Base-by-base conservation (phyloP, 2,113 vertebrate species). In the Rhea pennata region DNA sequence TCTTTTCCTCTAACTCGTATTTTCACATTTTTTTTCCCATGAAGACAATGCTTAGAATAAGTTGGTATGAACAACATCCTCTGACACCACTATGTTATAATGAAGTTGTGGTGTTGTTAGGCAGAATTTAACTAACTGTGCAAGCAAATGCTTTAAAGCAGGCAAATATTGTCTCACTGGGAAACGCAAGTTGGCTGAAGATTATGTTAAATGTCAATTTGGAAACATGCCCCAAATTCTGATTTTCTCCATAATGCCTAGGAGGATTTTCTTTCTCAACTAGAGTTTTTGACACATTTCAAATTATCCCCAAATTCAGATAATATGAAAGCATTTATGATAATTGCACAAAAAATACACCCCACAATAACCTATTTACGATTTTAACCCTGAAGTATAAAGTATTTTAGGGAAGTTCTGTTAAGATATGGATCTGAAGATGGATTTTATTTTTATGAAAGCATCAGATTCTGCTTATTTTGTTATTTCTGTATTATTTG, bases 371-470 rank as follows among this genome's bases (percentile, higher is more conserved):
- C 24, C 24, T 72, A 5, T 77, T 46, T 59, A 42, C 54, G 65
- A 51, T 83, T 90, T 89, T 70, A 64, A 31, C 31, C 40, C 53
- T n/a, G 40, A 88, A 19, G 1, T 74, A 27, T 61, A 42, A 74
- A 92, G 12, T 70, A 54, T 4, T 94, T 79, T 69, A 77, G 50
- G 97, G 95, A 86, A 92, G 97, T 92, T 98, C 97, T 21, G 95
- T 94, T 91, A 97, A 71, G 22, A 88, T 96, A 51, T 33, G 86
- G 85, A 97, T 92, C 88, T 98, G 97, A 6, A 97, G 97, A 64
- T 96, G 94, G 74, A 97, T 95, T 91, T 98, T 87, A 92, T 97
- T 98, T 94, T 93, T 96, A 71, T 83, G 93, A 26, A 97, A 97
- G 36, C 71, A 79, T 70, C 97, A 92, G 54, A 97, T 85, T 96